These are phyloP conservation scores for Xenopus petersii DNA, from an alignment of 2,797 vertebrate genomes.

Conservation along the genomic window DNA sequence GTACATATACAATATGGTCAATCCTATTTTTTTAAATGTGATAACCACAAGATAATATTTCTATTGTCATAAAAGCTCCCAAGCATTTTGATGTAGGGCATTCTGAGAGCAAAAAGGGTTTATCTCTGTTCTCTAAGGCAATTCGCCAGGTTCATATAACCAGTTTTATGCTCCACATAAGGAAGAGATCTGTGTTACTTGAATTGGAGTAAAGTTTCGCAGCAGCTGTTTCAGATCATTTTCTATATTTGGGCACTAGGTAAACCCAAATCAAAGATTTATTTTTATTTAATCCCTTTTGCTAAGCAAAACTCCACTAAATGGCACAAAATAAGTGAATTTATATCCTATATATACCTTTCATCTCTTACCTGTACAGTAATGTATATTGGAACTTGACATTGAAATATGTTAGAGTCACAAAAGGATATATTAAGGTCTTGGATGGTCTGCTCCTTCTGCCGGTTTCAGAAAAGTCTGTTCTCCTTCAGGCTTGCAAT, in stretches of 20 bases:
- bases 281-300: slow-evolving; percentile 30
- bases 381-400: background rate
- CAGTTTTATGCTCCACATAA: slow-evolving; percentile 39
- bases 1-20: too few relatives aligned
- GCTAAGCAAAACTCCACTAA: slow-evolving; percentile 17
- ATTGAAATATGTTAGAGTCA: background rate
- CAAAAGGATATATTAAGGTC: too few relatives aligned
- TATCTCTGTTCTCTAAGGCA: too few relatives aligned
- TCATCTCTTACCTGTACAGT: background rate
- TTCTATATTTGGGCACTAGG: slow-evolving; percentile 45
- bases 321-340: slow-evolving; percentile 28
- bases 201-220: slow-evolving; percentile 8
- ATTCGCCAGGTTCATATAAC: background rate
- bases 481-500: too few relatives aligned
- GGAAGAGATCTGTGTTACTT: slow-evolving; percentile 34
- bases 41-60: too few relatives aligned
- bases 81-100: too few relatives aligned
- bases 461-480: too few relatives aligned
- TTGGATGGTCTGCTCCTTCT: too few relatives aligned
- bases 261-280: slow-evolving; percentile 23
- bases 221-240: slow-evolving; percentile 31
- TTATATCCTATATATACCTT: background rate
- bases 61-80: too few relatives aligned
- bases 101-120: too few relatives aligned
- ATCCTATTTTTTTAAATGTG: too few relatives aligned